A percentile compares a stretch with the other conserved stretches of the same genome.
Conservation (phyloP, 2,797 vertebrate genomes). For the Eutrigla gurnardus region DNA sequence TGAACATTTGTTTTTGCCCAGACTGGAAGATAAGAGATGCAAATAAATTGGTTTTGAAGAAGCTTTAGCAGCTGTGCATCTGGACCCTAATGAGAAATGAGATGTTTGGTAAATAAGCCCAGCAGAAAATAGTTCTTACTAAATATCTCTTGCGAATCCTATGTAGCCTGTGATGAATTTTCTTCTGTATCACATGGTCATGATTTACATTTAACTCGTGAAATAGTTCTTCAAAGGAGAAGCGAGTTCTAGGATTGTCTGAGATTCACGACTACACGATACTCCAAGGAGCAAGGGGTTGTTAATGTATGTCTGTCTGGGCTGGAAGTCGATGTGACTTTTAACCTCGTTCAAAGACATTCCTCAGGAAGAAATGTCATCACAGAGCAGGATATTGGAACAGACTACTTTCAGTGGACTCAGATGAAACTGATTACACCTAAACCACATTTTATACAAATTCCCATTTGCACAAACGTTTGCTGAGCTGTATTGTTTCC, state of each 20-base stretch:
- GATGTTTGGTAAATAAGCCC: slow-evolving; percentile 52
- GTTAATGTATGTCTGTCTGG: slow-evolving; percentile 19
- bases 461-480: slow-evolving; percentile 34
- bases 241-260: not conserved
- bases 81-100: slow-evolving; percentile 60
- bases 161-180: slow-evolving; percentile 37
- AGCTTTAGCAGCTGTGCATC: slow-evolving; percentile 52
- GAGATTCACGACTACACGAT: not conserved
- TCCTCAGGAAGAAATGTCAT: slow-evolving; percentile 17
- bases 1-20: slow-evolving; percentile 45
- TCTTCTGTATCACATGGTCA: slow-evolving; percentile 13
- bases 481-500: slow-evolving; percentile 37
- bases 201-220: slow-evolving; percentile 30
- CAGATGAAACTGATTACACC: slow-evolving; percentile 37
- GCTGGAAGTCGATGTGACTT: slow-evolving; percentile 15
- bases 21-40: slow-evolving; percentile 52
- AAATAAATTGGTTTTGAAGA: slow-evolving; percentile 67
- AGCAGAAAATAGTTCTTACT: slow-evolving; percentile 53
- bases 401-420: slow-evolving; percentile 15
- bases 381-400: slow-evolving; percentile 39
- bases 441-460: slow-evolving; percentile 31
- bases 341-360: slow-evolving; percentile 33
- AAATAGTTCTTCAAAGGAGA: slow-evolving; percentile 9
- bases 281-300: slow-evolving; percentile 3
- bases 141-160: slow-evolving; percentile 36